Evolutionary conservation across 2,113 vertebrate species (phyloP).

Genomic region (Mesitornis unicolor): DNA sequence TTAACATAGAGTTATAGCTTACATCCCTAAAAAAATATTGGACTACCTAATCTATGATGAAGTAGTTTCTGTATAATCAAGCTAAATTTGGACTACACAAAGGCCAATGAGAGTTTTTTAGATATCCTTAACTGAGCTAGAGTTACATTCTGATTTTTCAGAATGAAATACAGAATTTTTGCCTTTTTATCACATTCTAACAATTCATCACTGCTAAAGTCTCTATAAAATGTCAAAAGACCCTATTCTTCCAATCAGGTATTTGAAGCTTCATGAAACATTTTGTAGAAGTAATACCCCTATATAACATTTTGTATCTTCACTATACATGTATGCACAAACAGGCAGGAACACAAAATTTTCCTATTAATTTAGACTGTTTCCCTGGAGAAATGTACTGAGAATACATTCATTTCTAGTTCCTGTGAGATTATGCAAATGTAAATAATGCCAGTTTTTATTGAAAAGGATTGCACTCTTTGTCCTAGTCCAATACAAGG

Average conservation of each 20-base stretch:
- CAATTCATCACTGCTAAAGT: neutral
- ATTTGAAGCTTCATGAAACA: neutral
- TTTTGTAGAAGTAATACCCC: neutral
- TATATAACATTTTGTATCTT: neutral
- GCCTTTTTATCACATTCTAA: neutral
- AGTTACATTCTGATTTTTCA: neutral
- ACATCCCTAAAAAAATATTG: neutral
- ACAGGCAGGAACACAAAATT: neutral
- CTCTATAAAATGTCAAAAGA: neutral
- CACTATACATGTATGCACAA: neutral
- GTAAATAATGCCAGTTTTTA: slow-evolving; percentile 27
- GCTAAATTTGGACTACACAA: neutral
- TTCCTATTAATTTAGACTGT: neutral
- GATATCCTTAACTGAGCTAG: neutral
- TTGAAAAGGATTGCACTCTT: neutral
- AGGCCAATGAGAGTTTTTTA: neutral
- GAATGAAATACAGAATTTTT: neutral
- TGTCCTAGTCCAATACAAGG: neutral
- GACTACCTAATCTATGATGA: neutral
- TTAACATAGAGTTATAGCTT: neutral
- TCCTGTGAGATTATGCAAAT: neutral
- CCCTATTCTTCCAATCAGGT: neutral
- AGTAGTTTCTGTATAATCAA: neutral
- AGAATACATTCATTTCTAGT: neutral
- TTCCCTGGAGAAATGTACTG: neutral